Evolutionary conservation across 1,140 invertebrate species (phyloP).

Genomic region (Neelides sp.): DNA sequence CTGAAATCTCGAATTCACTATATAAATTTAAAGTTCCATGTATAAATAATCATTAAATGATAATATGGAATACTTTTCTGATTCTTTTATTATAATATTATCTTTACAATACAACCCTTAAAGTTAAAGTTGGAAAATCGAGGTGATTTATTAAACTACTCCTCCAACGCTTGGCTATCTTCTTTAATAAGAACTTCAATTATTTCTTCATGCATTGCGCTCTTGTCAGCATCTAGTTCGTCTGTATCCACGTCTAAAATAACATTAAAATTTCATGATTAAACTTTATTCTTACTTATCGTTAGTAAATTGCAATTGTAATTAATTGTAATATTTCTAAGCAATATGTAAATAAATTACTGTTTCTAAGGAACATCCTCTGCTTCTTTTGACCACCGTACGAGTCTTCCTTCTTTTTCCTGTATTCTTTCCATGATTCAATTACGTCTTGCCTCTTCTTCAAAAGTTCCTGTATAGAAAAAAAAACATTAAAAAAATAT

Average conservation of each 20-base stretch:
- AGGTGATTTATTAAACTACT: constrained; percentile 24
- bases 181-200: constrained; percentile 97
- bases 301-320: constrained; percentile 7
- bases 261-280: constrained; percentile 14
- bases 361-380: constrained; percentile 68
- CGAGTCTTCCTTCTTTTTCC: constrained; percentile 57
- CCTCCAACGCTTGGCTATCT: constrained; percentile 67
- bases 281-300: neutral
- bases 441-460: constrained; percentile 83
- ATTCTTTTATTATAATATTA: no score
- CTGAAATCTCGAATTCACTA: no score
- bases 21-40: no score
- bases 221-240: constrained; percentile 65
- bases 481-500: constrained; percentile 12
- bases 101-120: no score
- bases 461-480: constrained; percentile 60
- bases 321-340: constrained; percentile 2
- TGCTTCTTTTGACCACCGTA: constrained; percentile 62
- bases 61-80: no score
- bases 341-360: constrained; percentile 44
- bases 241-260: constrained; percentile 80
- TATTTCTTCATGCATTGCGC: constrained; percentile 85
- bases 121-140: no score
- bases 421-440: constrained; percentile 71
- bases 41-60: no score